These are phyloP conservation scores for Lissocephala sabroskyi DNA, from an alignment of 2,888 invertebrate species.

Conservation along the genomic window DNA sequence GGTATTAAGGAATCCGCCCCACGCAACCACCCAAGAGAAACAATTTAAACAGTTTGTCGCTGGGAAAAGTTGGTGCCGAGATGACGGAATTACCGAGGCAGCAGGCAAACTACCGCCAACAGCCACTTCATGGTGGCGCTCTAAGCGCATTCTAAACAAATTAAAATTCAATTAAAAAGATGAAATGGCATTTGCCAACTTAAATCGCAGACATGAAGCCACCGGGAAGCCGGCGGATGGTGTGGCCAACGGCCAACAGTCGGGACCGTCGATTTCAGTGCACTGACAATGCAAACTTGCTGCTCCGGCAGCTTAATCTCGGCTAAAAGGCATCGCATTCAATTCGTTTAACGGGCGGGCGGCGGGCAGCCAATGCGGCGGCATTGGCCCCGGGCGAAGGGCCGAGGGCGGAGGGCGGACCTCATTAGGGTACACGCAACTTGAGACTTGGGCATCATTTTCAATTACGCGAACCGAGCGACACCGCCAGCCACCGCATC, in stretches of 20 bases:
- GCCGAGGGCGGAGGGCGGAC: no score
- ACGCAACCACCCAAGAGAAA: no score
- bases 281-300: constrained; percentile 10
- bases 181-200: constrained; percentile 67
- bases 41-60: no score
- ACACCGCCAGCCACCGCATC: neutral
- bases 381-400: constrained; percentile 15
- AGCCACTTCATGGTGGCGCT: constrained; percentile 34
- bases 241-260: no score
- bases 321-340: constrained; percentile 50
- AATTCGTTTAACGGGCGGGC: constrained; percentile 58
- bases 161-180: constrained; percentile 71
- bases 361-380: no score
- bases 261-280: no score
- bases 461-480: constrained; percentile 33
- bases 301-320: constrained; percentile 40
- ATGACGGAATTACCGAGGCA: no score
- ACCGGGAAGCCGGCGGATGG: no score
- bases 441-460: constrained; percentile 54
- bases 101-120: no score
- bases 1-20: no score
- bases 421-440: constrained; percentile 47
- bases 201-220: constrained; percentile 23
- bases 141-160: constrained; percentile 68
- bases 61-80: no score